These are phyloP conservation scores for Coilia nasus DNA, from an alignment of 2,797 vertebrate genomes.

Conservation along the genomic window DNA sequence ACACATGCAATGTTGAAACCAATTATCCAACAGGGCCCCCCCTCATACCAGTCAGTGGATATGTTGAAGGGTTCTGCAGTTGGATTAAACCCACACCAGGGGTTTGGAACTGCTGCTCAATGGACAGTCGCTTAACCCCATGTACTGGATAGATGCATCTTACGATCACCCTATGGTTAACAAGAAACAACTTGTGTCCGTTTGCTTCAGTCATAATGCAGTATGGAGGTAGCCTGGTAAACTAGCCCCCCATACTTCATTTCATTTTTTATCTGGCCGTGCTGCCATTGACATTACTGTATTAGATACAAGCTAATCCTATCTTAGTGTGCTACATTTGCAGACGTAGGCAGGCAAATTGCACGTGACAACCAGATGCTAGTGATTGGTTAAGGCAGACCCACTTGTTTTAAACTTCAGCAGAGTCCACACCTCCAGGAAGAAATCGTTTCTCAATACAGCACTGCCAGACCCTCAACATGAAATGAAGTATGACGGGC, in stretches of 20 bases:
- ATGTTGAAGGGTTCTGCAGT: constrained; percentile 16
- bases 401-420: too few species aligned
- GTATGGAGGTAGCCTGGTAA: not conserved
- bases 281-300: too few species aligned
- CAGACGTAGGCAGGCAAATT: too few species aligned
- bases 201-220: not conserved
- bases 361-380: too few species aligned
- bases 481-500: too few species aligned
- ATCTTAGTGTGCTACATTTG: not conserved
- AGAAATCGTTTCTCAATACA: constrained; percentile 25
- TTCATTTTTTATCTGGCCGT: too few species aligned
- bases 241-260: too few species aligned
- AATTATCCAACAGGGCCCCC: too few species aligned
- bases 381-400: too few species aligned
- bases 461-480: too few species aligned
- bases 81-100: constrained; percentile 56
- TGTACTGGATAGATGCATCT: constrained; percentile 74
- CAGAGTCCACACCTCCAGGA: too few species aligned
- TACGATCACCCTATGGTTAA: constrained; percentile 64
- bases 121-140: constrained; percentile 52
- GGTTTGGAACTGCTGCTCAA: constrained; percentile 50
- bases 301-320: not conserved
- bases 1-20: not conserved
- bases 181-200: not conserved
- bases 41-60: constrained; percentile 16